A percentile compares a stretch with the other conserved stretches of the same genome.
phyloP scores from a whole-genome alignment of 2,113 vertebrate genomes.

The Colinus virginianus region DNA sequence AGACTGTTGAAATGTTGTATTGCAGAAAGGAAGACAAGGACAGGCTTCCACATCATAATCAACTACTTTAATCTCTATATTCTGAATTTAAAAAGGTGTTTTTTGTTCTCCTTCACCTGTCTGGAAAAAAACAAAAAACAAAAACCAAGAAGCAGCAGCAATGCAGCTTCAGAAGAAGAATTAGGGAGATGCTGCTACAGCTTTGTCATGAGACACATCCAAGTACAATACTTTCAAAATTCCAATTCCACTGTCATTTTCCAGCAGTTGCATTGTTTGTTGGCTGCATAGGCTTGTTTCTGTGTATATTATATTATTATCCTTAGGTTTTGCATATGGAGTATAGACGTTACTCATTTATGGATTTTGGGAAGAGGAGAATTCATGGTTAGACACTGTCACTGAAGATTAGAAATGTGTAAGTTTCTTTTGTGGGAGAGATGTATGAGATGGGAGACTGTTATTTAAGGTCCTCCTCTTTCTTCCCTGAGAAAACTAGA shows the following conservation, averaged over 20 bases:
- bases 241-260: not conserved
- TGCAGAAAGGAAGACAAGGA: not conserved
- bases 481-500: not conserved
- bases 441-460: not conserved
- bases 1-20: not conserved
- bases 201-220: not conserved
- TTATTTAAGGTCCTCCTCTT: not conserved
- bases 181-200: not conserved
- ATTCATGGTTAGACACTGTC: not conserved
- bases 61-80: not conserved
- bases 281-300: not conserved
- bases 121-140: not conserved
- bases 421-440: not conserved
- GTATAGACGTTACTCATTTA: not conserved
- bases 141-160: not conserved
- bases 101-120: not conserved
- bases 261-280: not conserved
- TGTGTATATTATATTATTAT: not conserved
- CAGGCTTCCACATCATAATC: not conserved
- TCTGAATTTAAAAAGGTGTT: not conserved
- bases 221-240: not conserved
- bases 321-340: not conserved
- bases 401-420: not conserved
- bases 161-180: not conserved
- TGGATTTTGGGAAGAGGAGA: accelerated